Evolutionary conservation across 2,113 vertebrate genomes (phyloP).

Genomic region (Petromus typicus): DNA sequence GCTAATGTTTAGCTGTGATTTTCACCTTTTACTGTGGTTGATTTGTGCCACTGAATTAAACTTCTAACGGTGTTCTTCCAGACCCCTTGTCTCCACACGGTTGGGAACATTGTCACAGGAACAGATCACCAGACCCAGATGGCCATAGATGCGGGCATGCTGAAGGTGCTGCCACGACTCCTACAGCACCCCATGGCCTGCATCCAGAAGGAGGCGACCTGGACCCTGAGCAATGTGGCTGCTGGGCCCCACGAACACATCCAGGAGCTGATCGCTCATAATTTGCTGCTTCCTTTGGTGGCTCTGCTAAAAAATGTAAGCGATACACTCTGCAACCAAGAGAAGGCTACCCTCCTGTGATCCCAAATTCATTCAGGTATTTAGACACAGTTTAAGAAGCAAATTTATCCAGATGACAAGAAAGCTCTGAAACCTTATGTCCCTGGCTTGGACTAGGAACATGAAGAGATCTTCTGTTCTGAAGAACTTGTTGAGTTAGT

Average conservation of each 20-base stretch:
- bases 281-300: constrained; percentile 89
- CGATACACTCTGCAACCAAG: accelerated
- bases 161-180: constrained; percentile 88
- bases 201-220: constrained; percentile 94
- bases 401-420: neutral
- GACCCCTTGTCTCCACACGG: constrained; percentile 92
- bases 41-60: neutral
- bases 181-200: constrained; percentile 87
- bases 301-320: constrained; percentile 90
- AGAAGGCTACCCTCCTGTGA: neutral
- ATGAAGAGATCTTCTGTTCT: neutral
- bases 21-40: neutral
- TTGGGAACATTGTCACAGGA: constrained; percentile 95
- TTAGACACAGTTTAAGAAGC: neutral
- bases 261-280: constrained; percentile 91
- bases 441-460: neutral
- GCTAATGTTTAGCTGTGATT: too few relatives aligned
- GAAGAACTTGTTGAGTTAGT: neutral
- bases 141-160: constrained; percentile 89
- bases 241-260: constrained; percentile 93
- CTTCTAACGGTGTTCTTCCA: constrained; percentile 74
- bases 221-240: constrained; percentile 94
- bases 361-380: neutral
- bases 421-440: neutral
- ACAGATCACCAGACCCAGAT: constrained; percentile 94